Percentiles rank a stretch among this genome's conserved stretches.
Conservation (phyloP, 2,888 invertebrate species). For the Schizotus pectinicornis region DNA sequence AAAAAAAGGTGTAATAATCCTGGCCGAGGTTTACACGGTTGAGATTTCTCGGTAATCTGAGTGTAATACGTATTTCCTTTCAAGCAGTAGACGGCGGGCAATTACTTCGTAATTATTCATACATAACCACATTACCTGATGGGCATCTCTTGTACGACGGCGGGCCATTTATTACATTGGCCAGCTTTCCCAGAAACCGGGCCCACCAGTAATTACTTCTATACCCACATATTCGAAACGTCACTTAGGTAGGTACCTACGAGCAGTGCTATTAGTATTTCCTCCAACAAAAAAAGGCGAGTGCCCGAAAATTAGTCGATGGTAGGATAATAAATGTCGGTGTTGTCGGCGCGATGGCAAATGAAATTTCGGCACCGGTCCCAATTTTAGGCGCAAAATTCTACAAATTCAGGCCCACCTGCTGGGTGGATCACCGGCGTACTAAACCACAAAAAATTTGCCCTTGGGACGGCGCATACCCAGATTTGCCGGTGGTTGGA, state of each 20-base stretch:
- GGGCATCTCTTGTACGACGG: constrained; percentile 1
- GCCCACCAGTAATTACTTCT: constrained; percentile 22
- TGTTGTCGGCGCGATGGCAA: constrained; percentile 21
- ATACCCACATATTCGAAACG: constrained; percentile 18
- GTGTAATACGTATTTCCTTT: constrained; percentile 31
- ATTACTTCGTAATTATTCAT: constrained; percentile 34
- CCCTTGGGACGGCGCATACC: constrained; percentile 15
- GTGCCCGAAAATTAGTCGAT: constrained; percentile 2
- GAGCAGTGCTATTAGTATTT: constrained; percentile 15
- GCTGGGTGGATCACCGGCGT: constrained; percentile 22
- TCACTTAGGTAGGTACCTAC: neutral
- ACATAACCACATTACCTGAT: constrained; percentile 22
- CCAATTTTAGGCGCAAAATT: constrained; percentile 26
- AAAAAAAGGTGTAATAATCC: too few relatives aligned
- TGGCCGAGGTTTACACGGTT: too few relatives aligned
- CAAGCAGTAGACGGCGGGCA: constrained; percentile 28
- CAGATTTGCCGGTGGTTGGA: too few relatives aligned
- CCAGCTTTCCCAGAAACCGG: constrained; percentile 24
- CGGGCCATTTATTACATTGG: constrained; percentile 27
- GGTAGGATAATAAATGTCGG: constrained; percentile 18
- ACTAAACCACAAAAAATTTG: constrained; percentile 28
- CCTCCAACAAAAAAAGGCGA: constrained; percentile 9
- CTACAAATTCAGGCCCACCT: constrained; percentile 29
- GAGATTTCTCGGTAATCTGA: too few relatives aligned
- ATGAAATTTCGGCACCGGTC: constrained; percentile 18